Conservation (phyloP, 2,113 vertebrate species). For the Chaetura pelagica region DNA sequence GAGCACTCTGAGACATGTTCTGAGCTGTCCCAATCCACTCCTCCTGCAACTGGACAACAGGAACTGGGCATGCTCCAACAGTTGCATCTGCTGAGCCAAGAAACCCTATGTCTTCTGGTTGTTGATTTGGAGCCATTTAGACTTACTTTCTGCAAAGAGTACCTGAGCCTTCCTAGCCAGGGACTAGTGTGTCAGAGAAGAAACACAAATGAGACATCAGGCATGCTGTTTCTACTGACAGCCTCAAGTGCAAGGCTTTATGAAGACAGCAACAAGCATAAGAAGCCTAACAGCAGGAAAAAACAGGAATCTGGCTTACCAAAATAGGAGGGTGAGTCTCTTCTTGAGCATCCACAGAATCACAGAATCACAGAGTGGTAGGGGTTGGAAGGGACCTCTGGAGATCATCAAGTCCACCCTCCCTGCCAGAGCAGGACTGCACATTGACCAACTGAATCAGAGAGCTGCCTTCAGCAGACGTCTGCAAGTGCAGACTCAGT, state of each 20-base stretch:
- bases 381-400: no score
- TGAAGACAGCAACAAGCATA: neutral
- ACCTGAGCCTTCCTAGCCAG: neutral
- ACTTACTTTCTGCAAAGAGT: neutral
- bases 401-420: no score
- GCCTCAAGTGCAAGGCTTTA: neutral
- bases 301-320: neutral
- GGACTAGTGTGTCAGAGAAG: neutral
- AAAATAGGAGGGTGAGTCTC: neutral
- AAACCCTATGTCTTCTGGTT: neutral
- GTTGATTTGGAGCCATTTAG: neutral
- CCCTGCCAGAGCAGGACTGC: no score
- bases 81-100: neutral
- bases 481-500: neutral
- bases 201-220: neutral
- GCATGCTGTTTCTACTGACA: neutral
- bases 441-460: accelerated
- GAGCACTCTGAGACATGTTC: neutral
- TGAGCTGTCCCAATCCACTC: neutral
- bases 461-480: neutral
- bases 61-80: neutral
- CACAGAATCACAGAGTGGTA: neutral
- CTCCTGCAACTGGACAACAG: neutral
- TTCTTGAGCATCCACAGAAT: neutral
- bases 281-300: neutral